Base-by-base conservation (phyloP, 1,140 invertebrate genomes). In the Temnothorax longispinosus region DNA sequence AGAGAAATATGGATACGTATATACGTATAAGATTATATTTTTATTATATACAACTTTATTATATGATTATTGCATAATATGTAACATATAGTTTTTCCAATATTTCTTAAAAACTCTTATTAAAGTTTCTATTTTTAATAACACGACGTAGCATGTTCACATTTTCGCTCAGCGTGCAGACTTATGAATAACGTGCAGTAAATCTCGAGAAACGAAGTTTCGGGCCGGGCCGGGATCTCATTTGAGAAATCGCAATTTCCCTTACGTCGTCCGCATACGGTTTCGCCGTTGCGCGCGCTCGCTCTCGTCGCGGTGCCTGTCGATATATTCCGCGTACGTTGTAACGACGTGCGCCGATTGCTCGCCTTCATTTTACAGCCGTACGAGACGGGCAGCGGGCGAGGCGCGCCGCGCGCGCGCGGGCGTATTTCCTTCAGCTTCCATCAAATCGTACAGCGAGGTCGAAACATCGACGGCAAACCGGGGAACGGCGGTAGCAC, bases 161-260 rank as follows among this genome's bases (percentile, higher is more conserved):
- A n/a, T 27, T 80, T 60, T 54, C 64, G 54, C 54, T 8, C 11
- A 18, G 13, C n/a, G 35, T 6, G 5, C 32, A 41, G 32, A 75
- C 8, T 5, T 38, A 38, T 27, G 21, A 82, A 58, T 82, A 44
- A 82, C 52, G n/a, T 50, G 47, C 27, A 5, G 54, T 58, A 65
- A 80, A 60, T 76, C 74, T 64, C 58, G 35, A 50, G 27, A 35
- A 60, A 67, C 50, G 27, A 65, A 80, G 64, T 67, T 67, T 44
- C 27, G n/a, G 18, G 54, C n/a, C 32, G 10, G 54, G 21, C 7
- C n/a, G 44, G 32, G 74, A 78, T 56, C 58, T 76, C 58, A 85
- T 85, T 85, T 77, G 62, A 76, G 82, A 64, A 78, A 76, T 76
- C 38, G 71, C 71, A 76, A 85, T 85, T 85, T 85, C 52, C 62